Base-by-base conservation (phyloP, 2,888 invertebrate genomes). In the Adelphocoris suturalis region DNA sequence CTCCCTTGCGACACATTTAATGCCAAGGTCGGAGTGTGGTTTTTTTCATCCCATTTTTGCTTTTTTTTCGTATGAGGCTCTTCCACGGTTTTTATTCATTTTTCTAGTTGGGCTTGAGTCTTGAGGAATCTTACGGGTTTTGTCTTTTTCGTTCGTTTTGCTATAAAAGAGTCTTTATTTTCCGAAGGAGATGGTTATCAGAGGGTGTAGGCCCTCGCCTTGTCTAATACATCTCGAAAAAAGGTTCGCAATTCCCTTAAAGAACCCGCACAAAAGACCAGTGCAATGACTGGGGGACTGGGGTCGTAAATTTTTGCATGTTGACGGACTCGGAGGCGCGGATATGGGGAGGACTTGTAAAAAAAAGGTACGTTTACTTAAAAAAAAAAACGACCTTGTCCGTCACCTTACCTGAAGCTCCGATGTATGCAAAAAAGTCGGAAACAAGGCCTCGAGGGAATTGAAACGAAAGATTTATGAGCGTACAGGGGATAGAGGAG, bases 1-100 rank as follows among this genome's bases (percentile, higher is more conserved):
- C 85, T 85, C 57, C 85, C 85, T 61, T 61, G 85, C 57, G 85
- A 85, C 85, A 85, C 85, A 85, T 57, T 85, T 85, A 85, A 85
- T 85, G 85, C 61, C 85, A 85, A 85, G 85, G 85, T 61, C 85
- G 85, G 27, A 48, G n/a, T 37, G 37, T 37, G 47, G 19, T 0
- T 52, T 7, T 28, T 80, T 46, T 1, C 16, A 80, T 80, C 19
- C 46, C 3, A n/a, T 11, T 46, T 46, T 46, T 80, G 23, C 78
- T 80, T 46, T 14, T 78, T 46, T 78, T 28, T 78, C 27, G 37
- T 5, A 11, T 16, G 14, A 78, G 28, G 27, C 46, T 80, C 78
- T 46, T 75, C 75, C 2, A n/a, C 23, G 23, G 23, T 46, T 37
- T n/a, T 37, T 37, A 37, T 37, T 37, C 37, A 37, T 37, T 37